Percentiles rank a stretch among this genome's conserved stretches.
Conservation (phyloP, 1,140 invertebrate species). For the Lordiphosa collinella region DNA sequence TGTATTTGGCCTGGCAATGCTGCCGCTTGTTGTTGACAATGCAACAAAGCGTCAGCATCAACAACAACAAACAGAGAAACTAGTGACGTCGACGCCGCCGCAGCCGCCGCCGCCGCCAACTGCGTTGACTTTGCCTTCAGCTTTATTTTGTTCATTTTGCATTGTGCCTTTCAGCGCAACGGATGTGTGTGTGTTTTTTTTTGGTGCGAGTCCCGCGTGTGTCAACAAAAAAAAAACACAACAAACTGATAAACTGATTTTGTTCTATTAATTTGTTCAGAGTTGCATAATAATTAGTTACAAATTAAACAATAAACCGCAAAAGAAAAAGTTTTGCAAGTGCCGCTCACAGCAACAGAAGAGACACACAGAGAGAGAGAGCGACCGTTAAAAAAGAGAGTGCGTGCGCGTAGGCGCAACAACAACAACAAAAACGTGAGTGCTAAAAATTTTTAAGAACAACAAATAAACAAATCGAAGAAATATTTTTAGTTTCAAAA, state of each 20-base stretch:
- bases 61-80: slow-evolving; percentile 9
- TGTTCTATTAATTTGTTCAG: slow-evolving; percentile 10
- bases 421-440: slow-evolving; percentile 10
- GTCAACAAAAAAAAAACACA: slow-evolving; percentile 6
- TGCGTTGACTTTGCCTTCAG: not conserved
- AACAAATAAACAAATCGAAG: slow-evolving; percentile 14
- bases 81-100: not conserved
- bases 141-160: slow-evolving; percentile 47
- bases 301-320: slow-evolving; percentile 20
- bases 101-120: not conserved
- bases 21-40: slow-evolving; percentile 27
- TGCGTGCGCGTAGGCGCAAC: slow-evolving; percentile 10
- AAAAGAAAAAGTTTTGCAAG: slow-evolving; percentile 48
- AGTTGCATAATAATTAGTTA: slow-evolving; percentile 1
- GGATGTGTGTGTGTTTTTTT: slow-evolving; percentile 37
- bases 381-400: slow-evolving; percentile 4
- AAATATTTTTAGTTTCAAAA: slow-evolving; percentile 8
- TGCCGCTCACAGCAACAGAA: slow-evolving; percentile 40
- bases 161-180: slow-evolving; percentile 66
- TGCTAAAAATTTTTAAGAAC: slow-evolving; percentile 25
- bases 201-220: slow-evolving; percentile 1
- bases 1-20: slow-evolving; percentile 3
- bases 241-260: slow-evolving; percentile 5
- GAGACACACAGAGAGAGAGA: slow-evolving; percentile 2
- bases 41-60: slow-evolving; percentile 33